Evolutionary conservation across 2,888 invertebrate species (phyloP), one percentile per base, ranked within the genome.

Genomic region (Drosophila prolongata): DNA sequence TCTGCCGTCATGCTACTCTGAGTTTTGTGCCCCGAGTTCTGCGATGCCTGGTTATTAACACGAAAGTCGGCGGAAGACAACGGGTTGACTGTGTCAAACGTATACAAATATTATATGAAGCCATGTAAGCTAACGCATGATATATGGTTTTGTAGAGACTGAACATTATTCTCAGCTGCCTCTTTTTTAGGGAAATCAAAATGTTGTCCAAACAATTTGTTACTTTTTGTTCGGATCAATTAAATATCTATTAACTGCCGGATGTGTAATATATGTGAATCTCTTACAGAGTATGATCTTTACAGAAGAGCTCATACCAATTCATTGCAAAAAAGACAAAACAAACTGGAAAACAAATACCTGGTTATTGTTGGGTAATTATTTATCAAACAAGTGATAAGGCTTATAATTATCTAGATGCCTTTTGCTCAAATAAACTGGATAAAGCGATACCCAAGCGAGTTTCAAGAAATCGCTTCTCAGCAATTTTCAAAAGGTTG

Each of bases 1-100:
- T 73, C 52, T 57, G 75, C 55, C 65, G 59, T 74, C 75, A 74
- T 66, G 75, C 42, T 59, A 4, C 24, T 53, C 42, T 70, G 64
- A 55, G 49, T 52, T 46, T 43, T 8, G 6, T 34, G 27, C 37
- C 9, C 50, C n/a, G 14, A 42, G 42, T 40, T 8, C 42, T 34
- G 6, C 24, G 42, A 24, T 43, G 34, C 13, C 24, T 19, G 34
- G 11, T 46, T 40, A 49, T 14, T 30, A 16, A n/a, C 10, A 38
- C 42, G 35, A 38, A 34, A 11, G 59, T 46, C 46, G n/a, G 27
- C 27, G 1, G 13, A 46, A n/a, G 27, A 27, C 46, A 46, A 27
- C 27, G 46, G 27, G 27, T 27, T 46, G n/a, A 9, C 27, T 16
- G 46, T 9, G n/a, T 10, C 1, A 6, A 40, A 27, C 11, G 16